Percentiles rank a stretch among this genome's conserved stretches.
Evolutionary conservation across 2,888 invertebrate species (phyloP).

Genomic region (Drosophila dives): DNA sequence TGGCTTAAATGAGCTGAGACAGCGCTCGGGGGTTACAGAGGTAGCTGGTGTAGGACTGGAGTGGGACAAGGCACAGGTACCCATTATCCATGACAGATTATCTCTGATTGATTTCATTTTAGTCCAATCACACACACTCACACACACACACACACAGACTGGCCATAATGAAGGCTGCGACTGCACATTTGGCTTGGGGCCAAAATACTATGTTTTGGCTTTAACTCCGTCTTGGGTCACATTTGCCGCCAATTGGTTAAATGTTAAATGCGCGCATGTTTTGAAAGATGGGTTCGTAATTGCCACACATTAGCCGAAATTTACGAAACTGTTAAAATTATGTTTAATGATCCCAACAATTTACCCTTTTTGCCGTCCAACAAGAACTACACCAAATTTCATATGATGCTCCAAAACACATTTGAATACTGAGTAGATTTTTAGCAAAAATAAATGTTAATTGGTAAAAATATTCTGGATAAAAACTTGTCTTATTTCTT

Average conservation of each 20-base stretch:
- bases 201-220: conserved; percentile 53
- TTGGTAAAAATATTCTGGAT: background rate
- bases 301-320: conserved; percentile 78
- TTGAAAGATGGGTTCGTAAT: conserved; percentile 72
- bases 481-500: background rate
- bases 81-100: conserved; percentile 78
- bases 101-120: conserved; percentile 81
- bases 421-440: background rate
- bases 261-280: conserved; percentile 59
- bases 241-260: conserved; percentile 77
- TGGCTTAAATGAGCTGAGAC: conserved; percentile 71
- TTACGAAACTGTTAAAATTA: conserved; percentile 76
- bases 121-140: conserved; percentile 40
- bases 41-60: conserved; percentile 20
- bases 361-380: conserved; percentile 34
- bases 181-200: conserved; percentile 68
- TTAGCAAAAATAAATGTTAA: background rate
- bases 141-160: background rate
- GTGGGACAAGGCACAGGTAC: conserved; percentile 65
- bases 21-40: conserved; percentile 18
- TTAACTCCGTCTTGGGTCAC: conserved; percentile 30
- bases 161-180: conserved; percentile 66
- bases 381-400: conserved; percentile 35
- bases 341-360: conserved; percentile 67
- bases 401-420: conserved; percentile 4